These are phyloP conservation scores for Microtus ochrogaster DNA, from an alignment of 2,113 vertebrate genomes.

Conservation along the genomic window DNA sequence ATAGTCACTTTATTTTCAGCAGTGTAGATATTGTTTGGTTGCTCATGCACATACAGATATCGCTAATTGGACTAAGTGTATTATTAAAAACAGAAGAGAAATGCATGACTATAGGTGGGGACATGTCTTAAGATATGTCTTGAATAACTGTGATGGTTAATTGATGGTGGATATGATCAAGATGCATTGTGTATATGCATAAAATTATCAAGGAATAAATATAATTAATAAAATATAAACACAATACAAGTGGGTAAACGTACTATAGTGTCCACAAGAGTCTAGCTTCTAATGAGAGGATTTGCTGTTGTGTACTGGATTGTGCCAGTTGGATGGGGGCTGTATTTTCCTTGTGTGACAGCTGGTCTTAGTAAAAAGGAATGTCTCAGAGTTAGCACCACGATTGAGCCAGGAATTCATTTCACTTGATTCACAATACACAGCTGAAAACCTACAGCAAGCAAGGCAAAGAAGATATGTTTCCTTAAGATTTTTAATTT, in stretches of 20 bases:
- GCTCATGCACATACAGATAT: not conserved
- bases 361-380: constrained; percentile 64
- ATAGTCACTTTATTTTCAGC: not conserved
- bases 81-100: not conserved
- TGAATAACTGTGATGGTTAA: not conserved
- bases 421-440: constrained; percentile 28
- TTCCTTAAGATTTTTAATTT: not conserved
- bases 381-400: constrained; percentile 8
- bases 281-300: not conserved
- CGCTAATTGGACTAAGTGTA: too few relatives aligned
- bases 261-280: not conserved
- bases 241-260: not conserved
- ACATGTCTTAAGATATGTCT: not conserved
- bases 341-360: constrained; percentile 51
- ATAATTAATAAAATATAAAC: not conserved
- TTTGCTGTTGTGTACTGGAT: not conserved
- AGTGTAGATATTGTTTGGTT: not conserved
- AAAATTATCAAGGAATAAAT: not conserved
- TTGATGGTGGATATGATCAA: not conserved
- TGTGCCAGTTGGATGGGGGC: constrained; percentile 45
- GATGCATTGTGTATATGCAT: not conserved
- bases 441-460: constrained; percentile 29
- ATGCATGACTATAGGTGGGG: not conserved
- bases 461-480: constrained; percentile 11
- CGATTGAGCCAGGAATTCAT: not conserved